A percentile compares a stretch with the other conserved stretches of the same genome.
Conservation (phyloP, 1,140 invertebrate species). For the Drosophila tropicalis region DNA sequence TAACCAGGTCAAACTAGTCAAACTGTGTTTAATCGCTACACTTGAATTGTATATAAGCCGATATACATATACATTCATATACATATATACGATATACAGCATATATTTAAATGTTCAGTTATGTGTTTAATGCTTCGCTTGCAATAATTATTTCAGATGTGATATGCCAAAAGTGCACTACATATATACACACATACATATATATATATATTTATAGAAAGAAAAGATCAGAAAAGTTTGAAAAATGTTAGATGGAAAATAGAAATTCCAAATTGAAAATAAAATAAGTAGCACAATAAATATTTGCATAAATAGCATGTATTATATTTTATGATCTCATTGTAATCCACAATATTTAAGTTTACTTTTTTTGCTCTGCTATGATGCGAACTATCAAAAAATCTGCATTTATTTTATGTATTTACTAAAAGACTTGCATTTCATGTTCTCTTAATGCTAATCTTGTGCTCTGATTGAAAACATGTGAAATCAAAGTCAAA, state of each 20-base stretch:
- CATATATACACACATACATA: background rate
- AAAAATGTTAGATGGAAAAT: constrained; percentile 1
- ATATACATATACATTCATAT: constrained; percentile 23
- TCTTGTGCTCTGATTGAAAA: no score
- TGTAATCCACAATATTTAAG: constrained; percentile 11
- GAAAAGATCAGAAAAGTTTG: constrained; percentile 5
- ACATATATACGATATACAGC: constrained; percentile 38
- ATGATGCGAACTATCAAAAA: constrained; percentile 3
- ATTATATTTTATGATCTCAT: constrained; percentile 29
- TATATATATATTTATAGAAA: constrained; percentile 15
- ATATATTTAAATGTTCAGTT: constrained; percentile 39
- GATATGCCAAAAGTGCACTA: constrained; percentile 60
- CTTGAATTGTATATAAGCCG: constrained; percentile 44
- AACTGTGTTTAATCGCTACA: constrained; percentile 30
- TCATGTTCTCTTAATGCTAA: background rate
- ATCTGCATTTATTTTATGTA: constrained; percentile 23
- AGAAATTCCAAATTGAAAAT: constrained; percentile 34
- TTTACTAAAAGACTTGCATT: constrained; percentile 11
- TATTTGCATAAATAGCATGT: background rate
- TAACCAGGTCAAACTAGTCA: constrained; percentile 58
- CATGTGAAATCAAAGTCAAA: no score
- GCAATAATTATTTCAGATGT: constrained; percentile 61
- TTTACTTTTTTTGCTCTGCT: background rate
- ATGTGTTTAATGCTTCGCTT: constrained; percentile 47
- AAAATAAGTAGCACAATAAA: constrained; percentile 50